Evolutionary conservation across 2,888 invertebrate species (phyloP).

Genomic region (Pheosia gnoma): DNA sequence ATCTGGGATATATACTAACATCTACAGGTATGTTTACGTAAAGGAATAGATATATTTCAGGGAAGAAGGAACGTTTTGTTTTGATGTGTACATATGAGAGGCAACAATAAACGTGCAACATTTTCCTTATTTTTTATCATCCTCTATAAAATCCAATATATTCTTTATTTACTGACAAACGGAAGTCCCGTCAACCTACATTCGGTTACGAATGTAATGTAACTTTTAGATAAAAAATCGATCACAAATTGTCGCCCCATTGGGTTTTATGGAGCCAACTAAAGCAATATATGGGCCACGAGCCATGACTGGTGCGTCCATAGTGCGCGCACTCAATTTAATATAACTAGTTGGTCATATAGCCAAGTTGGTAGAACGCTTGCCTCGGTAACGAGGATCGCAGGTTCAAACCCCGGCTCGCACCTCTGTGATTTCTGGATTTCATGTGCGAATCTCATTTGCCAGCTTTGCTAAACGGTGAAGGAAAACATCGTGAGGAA

Average conservation of each 20-base stretch:
- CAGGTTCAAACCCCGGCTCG: no score
- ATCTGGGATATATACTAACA: background rate
- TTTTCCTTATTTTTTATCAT: conserved; percentile 40
- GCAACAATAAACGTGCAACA: conserved; percentile 20
- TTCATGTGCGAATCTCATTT: no score
- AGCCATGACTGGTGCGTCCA: conserved; percentile 10
- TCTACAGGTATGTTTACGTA: conserved; percentile 8
- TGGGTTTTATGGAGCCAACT: conserved; percentile 33
- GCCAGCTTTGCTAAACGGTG: no score
- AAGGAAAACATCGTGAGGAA: no score
- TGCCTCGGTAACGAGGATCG: background rate
- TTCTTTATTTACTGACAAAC: conserved; percentile 32
- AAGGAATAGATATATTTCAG: conserved; percentile 28
- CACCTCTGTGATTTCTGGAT: no score
- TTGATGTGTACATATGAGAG: conserved; percentile 34
- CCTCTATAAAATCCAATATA: conserved; percentile 32
- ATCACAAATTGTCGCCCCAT: conserved; percentile 31
- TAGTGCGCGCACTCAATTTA: background rate
- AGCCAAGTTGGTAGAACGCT: no score
- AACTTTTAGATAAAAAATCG: conserved; percentile 15
- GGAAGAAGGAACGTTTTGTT: conserved; percentile 26
- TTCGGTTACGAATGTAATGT: conserved; percentile 14
- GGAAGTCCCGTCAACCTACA: conserved; percentile 21
- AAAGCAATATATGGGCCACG: conserved; percentile 26
- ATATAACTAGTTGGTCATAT: background rate